Base-by-base conservation (phyloP, 2,888 invertebrate genomes). In the Merodon equestris region DNA sequence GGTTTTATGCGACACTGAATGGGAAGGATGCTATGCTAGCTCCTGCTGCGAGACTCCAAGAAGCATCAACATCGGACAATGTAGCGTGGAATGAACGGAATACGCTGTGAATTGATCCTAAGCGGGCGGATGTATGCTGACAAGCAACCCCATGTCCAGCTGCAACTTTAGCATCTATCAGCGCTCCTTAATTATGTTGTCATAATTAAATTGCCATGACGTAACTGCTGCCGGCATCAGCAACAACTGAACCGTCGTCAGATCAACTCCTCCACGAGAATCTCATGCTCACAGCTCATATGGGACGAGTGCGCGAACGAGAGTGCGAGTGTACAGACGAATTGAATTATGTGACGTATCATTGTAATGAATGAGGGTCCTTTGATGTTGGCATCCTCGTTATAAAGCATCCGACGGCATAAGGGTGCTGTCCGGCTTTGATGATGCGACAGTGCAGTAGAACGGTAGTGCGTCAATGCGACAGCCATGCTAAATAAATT, bases 311-410 rank as follows among this genome's bases (percentile, higher is more conserved):
- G 27, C 7, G 27, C 27, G 27, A 27, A 27, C 7, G 27, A 2
- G 27, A 27, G 27, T 27, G 7, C 2, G 27, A 27, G 27, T 71
- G 64, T 58, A 42, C 64, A 47, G 71, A 57, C 58, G 58, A 76
- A 76, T 72, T 76, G 66, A 76, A 76, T 76, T 76, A 76, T 76
- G 72, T 56, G 76, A 66, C 76, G 72, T 76, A 72, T 76, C 72
- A 34, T 47, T 60, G 14, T 76, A 72, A 76, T 72, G 50, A 76
- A 72, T 76, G 76, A 72, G 56, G 71, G 72, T 56, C 44, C 72
- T 76, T 76, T 76, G 76, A 76, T 71, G 76, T 72, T 27, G 19
- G n/a, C 54, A 19, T 9, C 47, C 13, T 53, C 53, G 15, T 47
- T 57, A 17, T 19, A 12, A 34, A 9, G n/a, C 38, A n/a, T 10